Base-by-base conservation (phyloP, 2,797 vertebrate species). In the Mergus octosetaceus region DNA sequence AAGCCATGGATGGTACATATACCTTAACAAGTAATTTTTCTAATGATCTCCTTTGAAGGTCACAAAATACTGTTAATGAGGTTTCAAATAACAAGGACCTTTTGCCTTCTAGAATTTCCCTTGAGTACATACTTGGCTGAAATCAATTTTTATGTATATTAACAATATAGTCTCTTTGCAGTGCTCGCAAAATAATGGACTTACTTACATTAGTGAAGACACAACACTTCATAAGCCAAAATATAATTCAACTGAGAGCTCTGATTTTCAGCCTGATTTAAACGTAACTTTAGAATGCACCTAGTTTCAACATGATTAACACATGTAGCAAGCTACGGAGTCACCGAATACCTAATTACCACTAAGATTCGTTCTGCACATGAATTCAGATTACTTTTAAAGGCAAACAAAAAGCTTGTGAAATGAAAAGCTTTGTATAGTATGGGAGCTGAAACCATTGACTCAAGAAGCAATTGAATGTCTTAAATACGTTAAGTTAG, bases 191-290 rank as follows among this genome's bases (percentile, higher is more conserved):
- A 94, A 73, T 45, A 96, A 89, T 22, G 85, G 77, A 77, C 18
- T 83, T 77, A 82, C 61, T 91, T 89, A 62, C 47, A 61, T 85
- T 75, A 93, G 25, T 73, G 62, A 90, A 94, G 83, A 93, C 69
- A 51, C 32, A 96, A 80, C 39, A 95, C 43, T 95, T 91, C 74
- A 76, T 68, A 93, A 86, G 84, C 89, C 81, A 94, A 53, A 45
- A 54, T 30, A 79, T 68, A 85, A 89, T 73, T 92, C 89, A 95
- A 41, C 64, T 54, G 76, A 81, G 78, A 87, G 86, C 91, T 82
- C 58, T 79, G 73, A 81, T 94, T 96, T 97, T 85, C 80, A 91
- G 73, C 38, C 64, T 94, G 41, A 91, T 87, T 85, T 92, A 58
- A 54, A 94, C 60, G 80, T 62, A 92, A 89, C 19, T 30, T 82